These are phyloP conservation scores for Timandra comae DNA, from an alignment of 2,888 invertebrate genomes.

Conservation along the genomic window DNA sequence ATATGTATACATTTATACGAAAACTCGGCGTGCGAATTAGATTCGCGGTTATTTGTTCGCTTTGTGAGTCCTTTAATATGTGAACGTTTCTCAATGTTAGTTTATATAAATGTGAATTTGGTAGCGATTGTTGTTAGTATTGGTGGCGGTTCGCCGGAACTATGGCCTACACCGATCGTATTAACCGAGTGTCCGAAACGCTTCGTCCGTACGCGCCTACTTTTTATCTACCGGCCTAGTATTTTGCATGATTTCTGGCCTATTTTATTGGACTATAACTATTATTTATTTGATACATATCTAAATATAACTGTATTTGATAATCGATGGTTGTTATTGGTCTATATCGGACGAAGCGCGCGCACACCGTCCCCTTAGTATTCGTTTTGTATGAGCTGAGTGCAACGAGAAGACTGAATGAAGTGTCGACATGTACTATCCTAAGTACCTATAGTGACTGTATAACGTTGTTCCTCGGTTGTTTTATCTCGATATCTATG, in stretches of 20 bases:
- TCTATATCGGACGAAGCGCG: neutral
- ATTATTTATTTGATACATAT: too few species aligned
- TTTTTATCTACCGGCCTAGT: too few species aligned
- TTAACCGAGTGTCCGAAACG: neutral
- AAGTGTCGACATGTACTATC: constrained; percentile 36
- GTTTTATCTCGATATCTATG: constrained; percentile 4
- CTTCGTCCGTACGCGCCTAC: neutral
- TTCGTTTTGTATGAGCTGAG: constrained; percentile 45
- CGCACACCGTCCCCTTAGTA: constrained; percentile 2
- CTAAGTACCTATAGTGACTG: constrained; percentile 3
- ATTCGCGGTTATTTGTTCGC: neutral
- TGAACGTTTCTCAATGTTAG: neutral
- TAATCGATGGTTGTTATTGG: constrained; percentile 1
- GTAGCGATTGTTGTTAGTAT: constrained; percentile 1
- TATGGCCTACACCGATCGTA: neutral
- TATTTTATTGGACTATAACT: too few species aligned
- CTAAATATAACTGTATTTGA: neutral
- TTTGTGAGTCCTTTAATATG: neutral
- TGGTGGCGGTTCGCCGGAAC: neutral
- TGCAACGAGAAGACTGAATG: constrained; percentile 65
- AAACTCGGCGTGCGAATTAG: neutral
- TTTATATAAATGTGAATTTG: neutral
- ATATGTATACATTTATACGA: neutral
- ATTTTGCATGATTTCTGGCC: too few species aligned
- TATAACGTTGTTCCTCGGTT: neutral